phyloP scores from a whole-genome alignment of 2,888 invertebrate species.

The Rhingia campestris region DNA sequence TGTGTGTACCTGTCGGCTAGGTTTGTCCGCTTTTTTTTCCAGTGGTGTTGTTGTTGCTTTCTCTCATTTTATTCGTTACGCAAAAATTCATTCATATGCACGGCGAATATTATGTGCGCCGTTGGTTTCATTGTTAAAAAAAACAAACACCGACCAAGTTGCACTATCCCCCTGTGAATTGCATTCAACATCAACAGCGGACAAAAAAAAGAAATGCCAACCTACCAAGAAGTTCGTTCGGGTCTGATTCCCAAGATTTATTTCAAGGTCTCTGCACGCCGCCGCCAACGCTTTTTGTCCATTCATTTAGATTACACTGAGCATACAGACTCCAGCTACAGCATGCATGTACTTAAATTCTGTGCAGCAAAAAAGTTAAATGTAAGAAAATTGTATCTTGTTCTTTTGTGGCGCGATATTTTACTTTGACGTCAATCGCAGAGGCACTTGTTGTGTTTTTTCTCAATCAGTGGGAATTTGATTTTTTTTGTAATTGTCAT shows the following conservation, averaged over 20 bases:
- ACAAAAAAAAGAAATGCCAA: slow-evolving; percentile 44
- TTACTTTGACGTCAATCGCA: slow-evolving; percentile 60
- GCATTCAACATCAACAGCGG: background rate
- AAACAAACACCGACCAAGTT: slow-evolving; percentile 7
- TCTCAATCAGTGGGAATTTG: slow-evolving; percentile 30
- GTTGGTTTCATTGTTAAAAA: slow-evolving; percentile 28
- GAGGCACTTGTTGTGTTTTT: slow-evolving; percentile 56
- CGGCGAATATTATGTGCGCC: slow-evolving; percentile 11
- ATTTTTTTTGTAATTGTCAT: background rate
- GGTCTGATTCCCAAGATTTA: slow-evolving; percentile 70
- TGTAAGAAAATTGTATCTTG: slow-evolving; percentile 25
- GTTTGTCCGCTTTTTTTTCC: slow-evolving; percentile 4
- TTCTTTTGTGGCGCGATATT: slow-evolving; percentile 55
- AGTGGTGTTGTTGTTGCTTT: background rate
- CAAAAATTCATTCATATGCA: slow-evolving; percentile 66
- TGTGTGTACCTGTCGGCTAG: slow-evolving; percentile 28
- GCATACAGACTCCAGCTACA: slow-evolving; percentile 30
- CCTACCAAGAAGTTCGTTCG: slow-evolving; percentile 63
- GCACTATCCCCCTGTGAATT: slow-evolving; percentile 24
- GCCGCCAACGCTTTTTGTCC: slow-evolving; percentile 59
- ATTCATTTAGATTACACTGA: slow-evolving; percentile 38
- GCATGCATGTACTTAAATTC: slow-evolving; percentile 50
- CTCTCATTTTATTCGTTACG: slow-evolving; percentile 33
- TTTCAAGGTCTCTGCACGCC: slow-evolving; percentile 59
- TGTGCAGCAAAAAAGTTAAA: slow-evolving; percentile 8